Evolutionary conservation across 35 echinoderm and acorn worm species (phyloP), one percentile per base, ranked within the genome.

Genomic region (Stichopus chloronotus): DNA sequence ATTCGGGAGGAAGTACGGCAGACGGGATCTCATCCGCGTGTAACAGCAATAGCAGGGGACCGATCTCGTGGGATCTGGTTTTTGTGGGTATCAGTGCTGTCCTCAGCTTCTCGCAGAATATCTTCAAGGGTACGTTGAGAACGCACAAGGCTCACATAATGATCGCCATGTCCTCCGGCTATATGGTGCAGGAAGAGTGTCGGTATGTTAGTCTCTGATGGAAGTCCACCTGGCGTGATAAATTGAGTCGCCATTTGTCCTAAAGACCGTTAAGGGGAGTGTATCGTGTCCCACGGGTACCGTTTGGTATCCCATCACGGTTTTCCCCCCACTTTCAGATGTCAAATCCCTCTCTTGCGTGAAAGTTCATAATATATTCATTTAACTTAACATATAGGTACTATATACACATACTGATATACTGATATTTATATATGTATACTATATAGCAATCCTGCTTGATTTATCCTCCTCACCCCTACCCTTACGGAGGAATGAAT

Each of bases 51-150:
- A 68, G 63, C 63, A 68, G 71, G 71, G 71, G 71, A 76, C 4
- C 71, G 71, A 76, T 76, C 71, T 76, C 71, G 71, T 76, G 71
- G 5, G 71, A 12, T 76, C 71, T 76, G 71, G 71, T 76, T 76
- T 76, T 76, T 23, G 11, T 76, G 71, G 71, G 71, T 76, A 76
- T 76, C 71, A 5, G 71, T 76, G 71, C 5, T 4, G 71, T 76
- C 71, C 24, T 76, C 71, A 76, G 71, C 71, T 12, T 76, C 71
- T 76, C 11, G 71, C 71, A 76, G 71, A 76, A 76, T 76, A 76
- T 76, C 71, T 76, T 76, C 16, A 76, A 76, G 71, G 11, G 71
- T 76, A 76, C 71, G 71, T 76, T 76, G 4, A 4, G 71, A 23
- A 5, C 71, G 71, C 71, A 76, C 71, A 23, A 76, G 71, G 24